These are phyloP conservation scores for Damaliscus lunatus DNA, from an alignment of 2,113 vertebrate species.

Conservation along the genomic window DNA sequence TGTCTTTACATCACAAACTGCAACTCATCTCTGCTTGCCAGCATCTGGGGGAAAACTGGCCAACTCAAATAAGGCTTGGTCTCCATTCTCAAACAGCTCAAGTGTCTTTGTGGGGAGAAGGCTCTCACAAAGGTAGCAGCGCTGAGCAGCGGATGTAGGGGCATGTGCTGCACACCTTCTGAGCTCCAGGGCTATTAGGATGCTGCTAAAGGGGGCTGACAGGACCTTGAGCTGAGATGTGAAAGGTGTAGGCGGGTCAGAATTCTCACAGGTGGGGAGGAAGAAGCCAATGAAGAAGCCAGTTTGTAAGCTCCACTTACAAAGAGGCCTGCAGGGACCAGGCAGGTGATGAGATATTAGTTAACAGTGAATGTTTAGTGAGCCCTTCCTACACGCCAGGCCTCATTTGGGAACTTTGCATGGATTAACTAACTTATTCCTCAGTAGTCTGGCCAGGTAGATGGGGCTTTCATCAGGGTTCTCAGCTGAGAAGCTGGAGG, in stretches of 20 bases:
- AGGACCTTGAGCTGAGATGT: background rate
- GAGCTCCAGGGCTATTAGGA: rapidly evolving
- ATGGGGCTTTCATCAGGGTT: background rate
- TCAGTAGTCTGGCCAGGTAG: background rate
- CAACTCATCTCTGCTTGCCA: rapidly evolving
- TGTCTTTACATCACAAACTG: background rate
- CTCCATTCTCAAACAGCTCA: rapidly evolving
- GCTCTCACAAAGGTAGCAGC: rapidly evolving
- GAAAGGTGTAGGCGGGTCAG: background rate
- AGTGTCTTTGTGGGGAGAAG: background rate
- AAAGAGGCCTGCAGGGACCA: background rate
- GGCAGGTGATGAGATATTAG: background rate
- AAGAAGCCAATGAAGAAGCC: background rate
- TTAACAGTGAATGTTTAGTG: background rate
- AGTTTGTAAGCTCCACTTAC: background rate
- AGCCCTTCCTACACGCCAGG: rapidly evolving
- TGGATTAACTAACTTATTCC: background rate
- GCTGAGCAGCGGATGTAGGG: rapidly evolving
- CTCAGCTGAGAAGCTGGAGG: background rate
- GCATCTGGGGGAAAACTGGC: background rate
- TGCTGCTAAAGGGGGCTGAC: background rate
- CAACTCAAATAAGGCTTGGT: no score
- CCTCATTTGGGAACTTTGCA: no score
- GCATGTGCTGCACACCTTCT: rapidly evolving
- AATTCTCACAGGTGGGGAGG: background rate